A percentile compares a stretch with the other conserved stretches of the same genome.
phyloP scores from a whole-genome alignment of 2,888 invertebrate species.

The Scaptomyza parva region DNA sequence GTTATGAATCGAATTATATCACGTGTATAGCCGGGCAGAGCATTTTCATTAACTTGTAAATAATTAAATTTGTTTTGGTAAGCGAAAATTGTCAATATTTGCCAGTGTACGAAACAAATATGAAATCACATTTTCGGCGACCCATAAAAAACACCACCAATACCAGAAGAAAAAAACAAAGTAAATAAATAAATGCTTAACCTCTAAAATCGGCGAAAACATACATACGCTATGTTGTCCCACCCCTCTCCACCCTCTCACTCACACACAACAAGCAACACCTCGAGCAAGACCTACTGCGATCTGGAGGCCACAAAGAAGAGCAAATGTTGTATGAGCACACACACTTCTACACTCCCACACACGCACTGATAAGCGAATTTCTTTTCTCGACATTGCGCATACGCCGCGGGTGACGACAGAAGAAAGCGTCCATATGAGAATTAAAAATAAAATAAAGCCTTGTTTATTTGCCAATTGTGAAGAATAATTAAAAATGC shows the following conservation, averaged over 20 bases:
- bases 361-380: conserved; percentile 37
- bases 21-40: conserved; percentile 47
- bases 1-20: conserved; percentile 43
- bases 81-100: conserved; percentile 61
- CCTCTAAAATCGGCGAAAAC: conserved; percentile 63
- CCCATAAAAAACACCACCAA: conserved; percentile 57
- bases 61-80: conserved; percentile 36
- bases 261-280: conserved; percentile 67
- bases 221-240: conserved; percentile 47
- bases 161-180: conserved; percentile 1
- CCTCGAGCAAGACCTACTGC: conserved; percentile 48
- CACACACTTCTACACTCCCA: conserved; percentile 11
- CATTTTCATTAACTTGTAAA: conserved; percentile 51
- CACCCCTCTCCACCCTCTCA: conserved; percentile 11
- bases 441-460: conserved; percentile 23
- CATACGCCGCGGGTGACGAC: conserved; percentile 53
- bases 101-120: conserved; percentile 44
- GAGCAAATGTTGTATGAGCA: conserved; percentile 50
- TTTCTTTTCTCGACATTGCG: conserved; percentile 56
- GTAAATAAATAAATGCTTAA: conserved; percentile 70
- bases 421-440: conserved; percentile 31
- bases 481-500: conserved; percentile 67
- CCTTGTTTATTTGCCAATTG: conserved; percentile 42
- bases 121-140: conserved; percentile 71
- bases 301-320: conserved; percentile 59